Conservation (phyloP, 2,113 vertebrate genomes). For the Phaethornis superciliosus region DNA sequence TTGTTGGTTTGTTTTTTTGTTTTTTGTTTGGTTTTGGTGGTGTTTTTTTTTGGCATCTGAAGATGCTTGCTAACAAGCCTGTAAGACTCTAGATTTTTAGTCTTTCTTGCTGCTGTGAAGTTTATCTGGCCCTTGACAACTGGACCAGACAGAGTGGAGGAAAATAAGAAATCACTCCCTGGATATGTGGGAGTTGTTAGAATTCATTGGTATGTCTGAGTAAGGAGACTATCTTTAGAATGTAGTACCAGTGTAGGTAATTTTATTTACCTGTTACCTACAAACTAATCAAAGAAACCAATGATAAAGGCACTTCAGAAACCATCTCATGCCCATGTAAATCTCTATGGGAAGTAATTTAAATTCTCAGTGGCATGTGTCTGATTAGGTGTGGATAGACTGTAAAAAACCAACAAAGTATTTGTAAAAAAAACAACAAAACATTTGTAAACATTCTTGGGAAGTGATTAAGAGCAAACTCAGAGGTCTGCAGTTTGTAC, state of each 20-base stretch:
- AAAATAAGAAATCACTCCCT: not conserved
- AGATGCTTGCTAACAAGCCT: not conserved
- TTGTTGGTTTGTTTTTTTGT: too few relatives aligned
- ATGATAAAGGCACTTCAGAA: not conserved
- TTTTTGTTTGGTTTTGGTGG: too few relatives aligned
- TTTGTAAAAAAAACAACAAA: too few relatives aligned
- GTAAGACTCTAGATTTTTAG: not conserved
- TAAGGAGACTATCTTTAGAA: not conserved
- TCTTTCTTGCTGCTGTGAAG: not conserved
- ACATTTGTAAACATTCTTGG: too few relatives aligned
- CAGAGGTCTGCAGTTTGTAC: not conserved
- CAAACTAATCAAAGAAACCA: not conserved
- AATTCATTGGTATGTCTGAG: too few relatives aligned
- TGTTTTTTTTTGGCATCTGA: not conserved
- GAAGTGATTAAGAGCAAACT: not conserved
- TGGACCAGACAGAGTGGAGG: not conserved
- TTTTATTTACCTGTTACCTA: not conserved
- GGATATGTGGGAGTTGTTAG: too few relatives aligned
- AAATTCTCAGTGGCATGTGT: not conserved
- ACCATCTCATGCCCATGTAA: not conserved
- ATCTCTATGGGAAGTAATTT: not conserved
- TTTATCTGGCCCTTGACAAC: not conserved
- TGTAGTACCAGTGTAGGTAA: not conserved
- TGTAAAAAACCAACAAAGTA: not conserved
- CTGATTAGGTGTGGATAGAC: not conserved